A percentile compares a stretch with the other conserved stretches of the same genome.
Evolutionary conservation across 1,140 invertebrate species (phyloP).

Genomic region (Drosophila pectinifera): DNA sequence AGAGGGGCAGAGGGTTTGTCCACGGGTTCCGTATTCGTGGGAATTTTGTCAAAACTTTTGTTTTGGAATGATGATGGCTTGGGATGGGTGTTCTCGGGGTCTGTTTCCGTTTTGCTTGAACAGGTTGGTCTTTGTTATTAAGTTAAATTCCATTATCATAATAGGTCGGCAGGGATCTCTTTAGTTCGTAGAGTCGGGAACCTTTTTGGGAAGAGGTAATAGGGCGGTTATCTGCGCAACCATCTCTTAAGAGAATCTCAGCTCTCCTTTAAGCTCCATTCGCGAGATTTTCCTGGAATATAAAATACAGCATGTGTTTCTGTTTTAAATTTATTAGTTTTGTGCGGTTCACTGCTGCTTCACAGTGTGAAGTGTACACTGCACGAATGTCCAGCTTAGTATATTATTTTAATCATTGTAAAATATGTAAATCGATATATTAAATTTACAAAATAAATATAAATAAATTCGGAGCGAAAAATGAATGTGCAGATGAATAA

Average conservation of each 20-base stretch:
- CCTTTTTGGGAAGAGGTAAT: background rate
- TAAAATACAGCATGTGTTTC: constrained; percentile 43
- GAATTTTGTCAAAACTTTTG: constrained; percentile 56
- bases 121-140: constrained; percentile 64
- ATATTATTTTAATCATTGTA: background rate
- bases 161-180: constrained; percentile 40
- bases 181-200: constrained; percentile 1
- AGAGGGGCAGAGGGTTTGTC: background rate
- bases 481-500: no score
- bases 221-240: constrained; percentile 15
- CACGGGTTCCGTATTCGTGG: constrained; percentile 32
- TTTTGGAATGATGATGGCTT: constrained; percentile 28
- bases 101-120: constrained; percentile 49
- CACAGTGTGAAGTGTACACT: constrained; percentile 6
- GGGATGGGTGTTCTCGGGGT: constrained; percentile 28
- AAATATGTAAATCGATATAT: background rate
- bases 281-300: constrained; percentile 51
- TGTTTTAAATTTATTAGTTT: constrained; percentile 22
- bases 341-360: background rate
- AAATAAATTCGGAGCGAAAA: no score
- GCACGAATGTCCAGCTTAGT: background rate
- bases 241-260: constrained; percentile 41
- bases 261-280: constrained; percentile 38
- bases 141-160: constrained; percentile 52
- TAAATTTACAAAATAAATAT: no score